Evolutionary conservation across 2,797 vertebrate species (phyloP).

Genomic region (Geotrypetes seraphini): DNA sequence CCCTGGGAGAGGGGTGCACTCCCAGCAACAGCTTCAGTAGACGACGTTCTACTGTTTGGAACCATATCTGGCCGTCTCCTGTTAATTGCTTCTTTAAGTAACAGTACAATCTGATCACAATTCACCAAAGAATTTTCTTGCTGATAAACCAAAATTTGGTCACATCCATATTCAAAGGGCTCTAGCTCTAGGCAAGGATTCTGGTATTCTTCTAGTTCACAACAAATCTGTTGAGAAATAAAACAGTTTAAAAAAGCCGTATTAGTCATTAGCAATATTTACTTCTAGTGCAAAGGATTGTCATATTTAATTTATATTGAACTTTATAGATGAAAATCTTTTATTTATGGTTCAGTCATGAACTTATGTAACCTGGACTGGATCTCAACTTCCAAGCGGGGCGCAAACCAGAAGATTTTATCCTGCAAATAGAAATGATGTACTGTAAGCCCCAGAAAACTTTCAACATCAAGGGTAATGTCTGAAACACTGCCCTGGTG

Average conservation of each 20-base stretch:
- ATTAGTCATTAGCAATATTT: too few species aligned
- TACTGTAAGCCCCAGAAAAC: too few species aligned
- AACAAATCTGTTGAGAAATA: constrained; percentile 67
- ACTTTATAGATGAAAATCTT: too few species aligned
- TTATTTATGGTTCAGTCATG: too few species aligned
- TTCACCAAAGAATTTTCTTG: constrained; percentile 52
- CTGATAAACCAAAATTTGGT: constrained; percentile 69
- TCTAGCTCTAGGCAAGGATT: constrained; percentile 68
- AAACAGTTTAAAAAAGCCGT: constrained; percentile 5
- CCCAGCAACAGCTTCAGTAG: constrained; percentile 87
- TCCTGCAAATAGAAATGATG: too few species aligned
- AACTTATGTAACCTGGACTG: too few species aligned
- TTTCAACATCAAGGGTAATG: too few species aligned
- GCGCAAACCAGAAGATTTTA: too few species aligned
- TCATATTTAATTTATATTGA: too few species aligned
- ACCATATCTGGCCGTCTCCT: constrained; percentile 63
- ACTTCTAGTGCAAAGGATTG: too few species aligned
- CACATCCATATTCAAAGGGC: constrained; percentile 57
- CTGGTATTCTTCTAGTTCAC: constrained; percentile 75
- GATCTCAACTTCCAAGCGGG: too few species aligned
- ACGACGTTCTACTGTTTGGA: constrained; percentile 82
- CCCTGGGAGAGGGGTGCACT: constrained; percentile 88
- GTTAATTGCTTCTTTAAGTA: constrained; percentile 75
- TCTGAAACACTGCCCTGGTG: too few species aligned
- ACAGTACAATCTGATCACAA: constrained; percentile 57